Base-by-base conservation (phyloP, 2,888 invertebrate species). In the Pachycephus smyrnensis region DNA sequence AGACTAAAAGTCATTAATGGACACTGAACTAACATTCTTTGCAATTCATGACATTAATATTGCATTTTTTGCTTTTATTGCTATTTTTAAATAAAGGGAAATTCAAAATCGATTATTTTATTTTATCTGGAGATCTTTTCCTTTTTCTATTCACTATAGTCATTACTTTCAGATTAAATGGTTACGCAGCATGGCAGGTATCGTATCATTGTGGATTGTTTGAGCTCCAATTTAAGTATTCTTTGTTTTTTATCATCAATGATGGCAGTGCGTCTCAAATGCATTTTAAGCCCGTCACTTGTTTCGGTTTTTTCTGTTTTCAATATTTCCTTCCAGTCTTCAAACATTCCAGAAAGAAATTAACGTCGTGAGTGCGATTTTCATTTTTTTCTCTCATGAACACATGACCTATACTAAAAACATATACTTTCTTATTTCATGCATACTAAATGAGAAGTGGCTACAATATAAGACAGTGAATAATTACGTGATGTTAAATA, bases 1-100 rank as follows among this genome's bases (percentile, higher is more conserved):
- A 15, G 40, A 40, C 6, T 40, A 23, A 40, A 40, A 40, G 15
- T 40, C 40, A 40, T 23, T 40, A 6, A 40, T 23, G 6, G 15
- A 78, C 75, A 82, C 81, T 84, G 83, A 77, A 78, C 77, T 82
- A 78, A 76, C 74, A 55, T 68, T 40, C 73, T 69, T 40, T 40
- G 30, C 73, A 37, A 68, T 77, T 69, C 37, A 77, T 75, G 76
- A 75, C 76, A 68, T 75, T 73, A 73, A n/a, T 74, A 69, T 80
- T 76, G 75, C 71, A 69, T 75, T 74, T 78, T 69, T 73, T 73
- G 4, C 30, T 33, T 76, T 75, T 37, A 68, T 68, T 73, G 75
- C 40, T 77, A 81, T 77, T 80, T 79, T 30, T 12, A 74, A n/a
- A 40, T 15, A 15, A 37, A 12, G 15, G 4, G 4, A 37, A 37